These are phyloP conservation scores for Promerops cafer DNA, from an alignment of 2,113 vertebrate species.

Conservation along the genomic window DNA sequence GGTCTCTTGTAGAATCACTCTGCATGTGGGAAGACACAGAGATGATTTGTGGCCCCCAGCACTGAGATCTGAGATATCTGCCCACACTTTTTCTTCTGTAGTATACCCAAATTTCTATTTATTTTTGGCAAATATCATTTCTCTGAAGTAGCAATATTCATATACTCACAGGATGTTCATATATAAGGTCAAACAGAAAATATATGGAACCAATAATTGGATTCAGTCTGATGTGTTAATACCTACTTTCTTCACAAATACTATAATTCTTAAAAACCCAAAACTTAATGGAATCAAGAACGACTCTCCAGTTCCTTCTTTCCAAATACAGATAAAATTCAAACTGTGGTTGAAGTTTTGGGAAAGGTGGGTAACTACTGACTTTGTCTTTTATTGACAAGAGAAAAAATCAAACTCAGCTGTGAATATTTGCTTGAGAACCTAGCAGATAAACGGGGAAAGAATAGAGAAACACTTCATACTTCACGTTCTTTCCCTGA, in stretches of 20 bases:
- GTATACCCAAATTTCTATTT: too few species aligned
- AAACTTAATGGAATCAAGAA: background rate
- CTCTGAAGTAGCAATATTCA: background rate
- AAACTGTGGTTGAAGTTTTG: background rate
- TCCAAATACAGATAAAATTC: background rate
- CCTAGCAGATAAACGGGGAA: background rate
- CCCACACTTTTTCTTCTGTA: background rate
- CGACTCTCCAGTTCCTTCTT: background rate
- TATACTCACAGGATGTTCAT: background rate
- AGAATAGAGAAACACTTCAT: background rate
- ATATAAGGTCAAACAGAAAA: background rate
- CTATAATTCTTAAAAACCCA: background rate
- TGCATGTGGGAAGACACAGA: background rate
- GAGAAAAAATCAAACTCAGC: background rate
- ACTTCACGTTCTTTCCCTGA: background rate
- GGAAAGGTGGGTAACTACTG: background rate
- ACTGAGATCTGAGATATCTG: background rate
- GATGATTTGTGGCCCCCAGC: background rate
- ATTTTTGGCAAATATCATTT: background rate
- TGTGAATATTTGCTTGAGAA: background rate
- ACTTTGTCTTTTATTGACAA: background rate
- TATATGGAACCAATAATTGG: accelerated
- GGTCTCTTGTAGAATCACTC: background rate
- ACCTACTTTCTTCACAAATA: background rate
- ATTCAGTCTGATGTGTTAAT: background rate